A percentile compares a stretch with the other conserved stretches of the same genome.
Evolutionary conservation across 2,888 invertebrate species (phyloP).

Genomic region (Philhelius pedissequus): DNA sequence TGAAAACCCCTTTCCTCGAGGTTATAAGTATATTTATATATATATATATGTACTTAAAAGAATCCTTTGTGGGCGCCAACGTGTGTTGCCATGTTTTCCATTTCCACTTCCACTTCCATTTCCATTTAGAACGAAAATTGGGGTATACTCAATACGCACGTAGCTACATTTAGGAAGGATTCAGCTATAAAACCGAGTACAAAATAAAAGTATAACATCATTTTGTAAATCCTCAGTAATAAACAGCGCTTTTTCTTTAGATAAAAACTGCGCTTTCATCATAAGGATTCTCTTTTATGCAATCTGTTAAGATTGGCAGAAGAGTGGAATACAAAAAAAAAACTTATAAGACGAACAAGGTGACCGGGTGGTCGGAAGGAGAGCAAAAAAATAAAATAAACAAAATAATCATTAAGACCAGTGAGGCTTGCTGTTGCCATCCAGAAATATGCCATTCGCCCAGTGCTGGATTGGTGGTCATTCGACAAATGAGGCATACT

Average conservation of each 20-base stretch:
- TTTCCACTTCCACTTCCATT: background rate
- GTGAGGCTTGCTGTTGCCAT: constrained; percentile 47
- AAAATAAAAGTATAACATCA: constrained; percentile 64
- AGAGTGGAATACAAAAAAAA: constrained; percentile 20
- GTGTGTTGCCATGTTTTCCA: constrained; percentile 1
- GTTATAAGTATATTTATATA: background rate
- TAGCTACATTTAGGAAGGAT: constrained; percentile 5
- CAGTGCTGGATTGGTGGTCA: background rate
- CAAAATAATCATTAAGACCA: constrained; percentile 62
- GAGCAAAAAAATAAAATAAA: constrained; percentile 4
- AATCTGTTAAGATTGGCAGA: constrained; percentile 49
- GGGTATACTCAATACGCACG: constrained; percentile 41
- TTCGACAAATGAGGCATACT: too few relatives aligned
- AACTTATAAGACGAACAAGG: constrained; percentile 18
- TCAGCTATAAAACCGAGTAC: constrained; percentile 21
- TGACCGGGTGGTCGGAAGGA: constrained; percentile 16
- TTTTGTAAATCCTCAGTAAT: constrained; percentile 66
- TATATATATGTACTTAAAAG: background rate
- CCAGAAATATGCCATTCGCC: background rate
- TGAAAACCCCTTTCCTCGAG: constrained; percentile 39
- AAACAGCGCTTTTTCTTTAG: constrained; percentile 65
- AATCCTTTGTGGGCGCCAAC: background rate
- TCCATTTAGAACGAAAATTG: constrained; percentile 30
- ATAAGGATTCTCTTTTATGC: constrained; percentile 61
- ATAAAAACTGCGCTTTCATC: constrained; percentile 68